phyloP scores from a whole-genome alignment of 2,888 invertebrate species.

The Xestia xanthographa region DNA sequence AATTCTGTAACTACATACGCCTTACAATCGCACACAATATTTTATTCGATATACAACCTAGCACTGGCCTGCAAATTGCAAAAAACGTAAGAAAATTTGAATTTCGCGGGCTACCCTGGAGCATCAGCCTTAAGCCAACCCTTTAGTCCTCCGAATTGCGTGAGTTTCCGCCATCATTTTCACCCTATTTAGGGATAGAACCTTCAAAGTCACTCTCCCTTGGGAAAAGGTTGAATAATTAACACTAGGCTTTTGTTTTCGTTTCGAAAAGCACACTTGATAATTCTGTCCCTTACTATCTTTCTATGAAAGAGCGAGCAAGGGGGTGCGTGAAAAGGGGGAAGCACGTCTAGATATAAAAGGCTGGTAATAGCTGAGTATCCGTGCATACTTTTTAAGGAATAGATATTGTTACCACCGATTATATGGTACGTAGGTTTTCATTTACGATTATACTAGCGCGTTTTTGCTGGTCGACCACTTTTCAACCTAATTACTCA shows the following conservation, averaged over 20 bases:
- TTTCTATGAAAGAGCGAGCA: background rate
- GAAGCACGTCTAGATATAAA: background rate
- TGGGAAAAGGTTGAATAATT: slow-evolving; percentile 18
- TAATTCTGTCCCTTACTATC: background rate
- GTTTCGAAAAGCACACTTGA: background rate
- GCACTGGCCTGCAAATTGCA: too few relatives aligned
- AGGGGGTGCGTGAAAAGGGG: background rate
- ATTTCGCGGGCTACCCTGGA: too few relatives aligned
- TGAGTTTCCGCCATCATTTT: slow-evolving; percentile 28
- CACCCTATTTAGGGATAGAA: slow-evolving; percentile 17
- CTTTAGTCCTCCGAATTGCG: slow-evolving; percentile 31
- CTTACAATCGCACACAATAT: too few relatives aligned
- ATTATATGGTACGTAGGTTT: background rate
- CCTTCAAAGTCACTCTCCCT: background rate
- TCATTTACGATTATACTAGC: background rate
- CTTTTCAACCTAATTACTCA: too few relatives aligned
- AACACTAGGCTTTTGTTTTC: slow-evolving; percentile 6
- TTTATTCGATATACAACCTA: too few relatives aligned
- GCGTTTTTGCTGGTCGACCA: too few relatives aligned
- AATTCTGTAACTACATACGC: too few relatives aligned
- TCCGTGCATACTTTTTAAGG: background rate
- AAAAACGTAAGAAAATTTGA: too few relatives aligned
- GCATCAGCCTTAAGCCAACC: too few relatives aligned
- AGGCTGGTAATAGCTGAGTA: background rate
- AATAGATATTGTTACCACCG: background rate